Evolutionary conservation across 2,113 vertebrate genomes (phyloP).

Genomic region (Platichthys stellatus): DNA sequence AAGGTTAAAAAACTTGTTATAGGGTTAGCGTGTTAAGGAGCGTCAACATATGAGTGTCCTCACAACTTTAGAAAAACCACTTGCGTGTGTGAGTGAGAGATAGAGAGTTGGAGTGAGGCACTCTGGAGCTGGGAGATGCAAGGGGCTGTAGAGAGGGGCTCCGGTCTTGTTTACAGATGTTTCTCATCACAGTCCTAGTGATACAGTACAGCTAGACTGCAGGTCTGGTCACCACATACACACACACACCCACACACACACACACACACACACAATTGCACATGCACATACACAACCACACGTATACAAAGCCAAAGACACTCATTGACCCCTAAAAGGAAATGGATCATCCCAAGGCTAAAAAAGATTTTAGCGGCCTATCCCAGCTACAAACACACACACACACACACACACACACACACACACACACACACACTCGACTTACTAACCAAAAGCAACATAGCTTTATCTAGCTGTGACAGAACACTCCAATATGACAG

Average conservation of each 20-base stretch:
- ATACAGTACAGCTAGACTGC: constrained; percentile 60
- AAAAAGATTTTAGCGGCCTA: constrained; percentile 23
- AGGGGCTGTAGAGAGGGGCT: constrained; percentile 69
- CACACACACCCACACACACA: constrained; percentile 21
- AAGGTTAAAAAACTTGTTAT: not conserved
- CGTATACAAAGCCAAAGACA: constrained; percentile 61
- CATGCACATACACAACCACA: constrained; percentile 34
- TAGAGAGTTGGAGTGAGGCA: constrained; percentile 8
- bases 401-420: constrained; percentile 6
- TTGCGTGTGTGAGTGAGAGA: constrained; percentile 7
- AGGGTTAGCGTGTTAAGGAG: not conserved
- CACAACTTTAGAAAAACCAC: no score
- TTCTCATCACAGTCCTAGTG: constrained; percentile 74
- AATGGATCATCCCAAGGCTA: constrained; percentile 61
- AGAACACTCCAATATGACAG: not conserved
- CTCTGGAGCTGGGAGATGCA: constrained; percentile 45
- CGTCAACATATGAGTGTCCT: not conserved
- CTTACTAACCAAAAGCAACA: constrained; percentile 9
- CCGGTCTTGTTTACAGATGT: constrained; percentile 78
- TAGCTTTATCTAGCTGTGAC: not conserved
- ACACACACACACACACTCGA: not conserved
- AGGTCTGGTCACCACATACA: constrained; percentile 65
- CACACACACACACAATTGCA: constrained; percentile 25
- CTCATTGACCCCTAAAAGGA: constrained; percentile 66
- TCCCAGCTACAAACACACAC: constrained; percentile 9